Percentiles rank a stretch among this genome's conserved stretches.
Conservation (phyloP, 2,888 invertebrate species). For the Lymantria monacha region DNA sequence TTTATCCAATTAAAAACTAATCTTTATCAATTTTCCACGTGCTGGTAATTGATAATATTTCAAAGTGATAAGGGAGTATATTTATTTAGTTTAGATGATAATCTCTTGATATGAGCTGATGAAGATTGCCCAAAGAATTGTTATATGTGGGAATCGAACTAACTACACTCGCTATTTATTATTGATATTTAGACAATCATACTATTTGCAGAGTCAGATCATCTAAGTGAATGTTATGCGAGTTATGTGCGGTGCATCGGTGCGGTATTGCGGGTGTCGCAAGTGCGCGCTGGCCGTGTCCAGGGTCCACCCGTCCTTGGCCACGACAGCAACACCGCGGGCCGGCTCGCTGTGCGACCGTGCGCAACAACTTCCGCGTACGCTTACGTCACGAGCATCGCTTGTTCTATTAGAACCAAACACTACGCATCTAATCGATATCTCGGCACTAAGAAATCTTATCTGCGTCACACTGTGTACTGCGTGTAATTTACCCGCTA, state of each 20-base stretch:
- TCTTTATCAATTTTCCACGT: too few species aligned
- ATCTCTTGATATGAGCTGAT: too few species aligned
- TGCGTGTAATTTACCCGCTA: conserved; percentile 41
- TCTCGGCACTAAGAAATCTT: conserved; percentile 32
- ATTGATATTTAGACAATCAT: too few species aligned
- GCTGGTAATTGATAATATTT: too few species aligned
- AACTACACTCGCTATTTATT: too few species aligned
- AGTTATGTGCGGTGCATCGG: conserved; percentile 23
- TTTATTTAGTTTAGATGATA: too few species aligned
- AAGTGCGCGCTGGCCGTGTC: conserved; percentile 49
- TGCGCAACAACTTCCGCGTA: conserved; percentile 70
- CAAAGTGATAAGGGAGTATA: too few species aligned
- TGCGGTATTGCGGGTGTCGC: conserved; percentile 49
- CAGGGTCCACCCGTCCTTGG: conserved; percentile 62
- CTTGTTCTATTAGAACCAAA: conserved; percentile 24
- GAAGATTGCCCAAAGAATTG: too few species aligned
- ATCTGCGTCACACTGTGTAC: conserved; percentile 38
- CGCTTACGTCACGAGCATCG: conserved; percentile 48
- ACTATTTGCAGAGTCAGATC: too few species aligned
- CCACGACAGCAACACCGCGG: conserved; percentile 42
- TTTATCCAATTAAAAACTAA: too few species aligned
- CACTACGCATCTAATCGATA: conserved; percentile 43
- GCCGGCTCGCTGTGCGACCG: conserved; percentile 46
- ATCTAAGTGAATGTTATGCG: conserved; percentile 32
- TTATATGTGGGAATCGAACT: too few species aligned